These are phyloP conservation scores for Laterallus jamaicensis DNA, from an alignment of 2,113 vertebrate genomes.

Conservation along the genomic window DNA sequence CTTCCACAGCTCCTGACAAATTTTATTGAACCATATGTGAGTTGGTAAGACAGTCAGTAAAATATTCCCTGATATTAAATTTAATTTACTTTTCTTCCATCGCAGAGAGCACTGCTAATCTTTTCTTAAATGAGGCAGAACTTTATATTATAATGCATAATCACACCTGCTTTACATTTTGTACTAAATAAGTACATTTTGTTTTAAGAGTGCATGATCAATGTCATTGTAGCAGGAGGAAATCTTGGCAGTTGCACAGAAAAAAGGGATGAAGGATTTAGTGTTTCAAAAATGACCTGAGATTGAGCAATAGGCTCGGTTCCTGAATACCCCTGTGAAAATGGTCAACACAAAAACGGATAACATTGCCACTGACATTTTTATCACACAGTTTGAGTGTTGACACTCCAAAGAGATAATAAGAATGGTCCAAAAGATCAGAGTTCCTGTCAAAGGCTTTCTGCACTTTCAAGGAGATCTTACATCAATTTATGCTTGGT, in stretches of 20 bases:
- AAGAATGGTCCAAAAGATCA: slow-evolving; percentile 19
- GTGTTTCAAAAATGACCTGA: background rate
- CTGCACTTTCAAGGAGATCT: slow-evolving; percentile 4
- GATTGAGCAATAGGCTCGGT: background rate
- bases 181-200: background rate
- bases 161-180: background rate
- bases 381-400: slow-evolving; percentile 14
- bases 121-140: background rate
- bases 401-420: slow-evolving; percentile 17
- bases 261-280: background rate
- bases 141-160: slow-evolving; percentile 16
- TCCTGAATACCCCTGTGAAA: background rate
- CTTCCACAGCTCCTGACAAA: background rate
- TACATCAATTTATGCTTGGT: background rate
- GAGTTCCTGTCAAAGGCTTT: background rate
- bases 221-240: background rate
- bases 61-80: background rate
- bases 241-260: background rate
- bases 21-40: background rate
- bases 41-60: background rate
- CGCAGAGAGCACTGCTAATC: background rate
- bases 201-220: background rate
- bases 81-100: background rate
- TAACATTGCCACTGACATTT: slow-evolving; percentile 30
- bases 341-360: slow-evolving; percentile 28